A percentile compares a stretch with the other conserved stretches of the same genome.
Conservation (phyloP, 2,113 vertebrate species). For the Otolemur garnettii region DNA sequence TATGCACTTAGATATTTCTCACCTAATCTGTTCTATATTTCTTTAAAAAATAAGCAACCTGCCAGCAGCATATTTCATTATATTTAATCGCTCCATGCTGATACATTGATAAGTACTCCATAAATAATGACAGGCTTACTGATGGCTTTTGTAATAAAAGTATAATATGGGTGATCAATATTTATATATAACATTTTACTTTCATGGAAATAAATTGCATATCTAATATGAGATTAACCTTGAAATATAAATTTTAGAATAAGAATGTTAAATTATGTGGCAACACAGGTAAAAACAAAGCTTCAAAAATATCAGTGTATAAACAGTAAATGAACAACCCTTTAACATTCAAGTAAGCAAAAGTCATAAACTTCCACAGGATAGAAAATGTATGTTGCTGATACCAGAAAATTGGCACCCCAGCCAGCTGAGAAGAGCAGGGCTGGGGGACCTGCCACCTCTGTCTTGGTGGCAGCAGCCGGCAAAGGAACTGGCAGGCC, state of each 20-base stretch:
- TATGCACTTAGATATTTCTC: not conserved
- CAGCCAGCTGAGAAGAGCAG: too few species aligned
- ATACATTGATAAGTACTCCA: not conserved
- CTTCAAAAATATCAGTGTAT: not conserved
- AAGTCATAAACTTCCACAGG: slow-evolving; percentile 50
- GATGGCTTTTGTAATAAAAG: slow-evolving; percentile 47
- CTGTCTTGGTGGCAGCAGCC: too few species aligned
- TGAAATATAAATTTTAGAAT: slow-evolving; percentile 50
- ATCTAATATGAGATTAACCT: not conserved
- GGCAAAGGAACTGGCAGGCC: too few species aligned
- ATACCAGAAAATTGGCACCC: too few species aligned
- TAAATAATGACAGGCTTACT: slow-evolving; percentile 10
- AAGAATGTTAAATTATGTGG: slow-evolving; percentile 23
- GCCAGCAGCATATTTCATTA: slow-evolving; percentile 38
- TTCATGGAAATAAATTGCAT: slow-evolving; percentile 11
- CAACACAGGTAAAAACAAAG: not conserved
- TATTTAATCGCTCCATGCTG: slow-evolving; percentile 55
- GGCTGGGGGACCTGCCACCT: too few species aligned
- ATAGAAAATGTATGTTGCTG: not conserved
- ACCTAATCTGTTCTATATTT: slow-evolving; percentile 19
- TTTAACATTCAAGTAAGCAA: slow-evolving; percentile 12
- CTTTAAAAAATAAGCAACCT: slow-evolving; percentile 22
- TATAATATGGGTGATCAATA: slow-evolving; percentile 24
- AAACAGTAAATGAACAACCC: slow-evolving; percentile 16
- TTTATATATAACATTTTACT: slow-evolving; percentile 36